Evolutionary conservation across 2,113 vertebrate genomes (phyloP), one percentile per base, ranked within the genome.

Genomic region (Phalacrocorax carbo): DNA sequence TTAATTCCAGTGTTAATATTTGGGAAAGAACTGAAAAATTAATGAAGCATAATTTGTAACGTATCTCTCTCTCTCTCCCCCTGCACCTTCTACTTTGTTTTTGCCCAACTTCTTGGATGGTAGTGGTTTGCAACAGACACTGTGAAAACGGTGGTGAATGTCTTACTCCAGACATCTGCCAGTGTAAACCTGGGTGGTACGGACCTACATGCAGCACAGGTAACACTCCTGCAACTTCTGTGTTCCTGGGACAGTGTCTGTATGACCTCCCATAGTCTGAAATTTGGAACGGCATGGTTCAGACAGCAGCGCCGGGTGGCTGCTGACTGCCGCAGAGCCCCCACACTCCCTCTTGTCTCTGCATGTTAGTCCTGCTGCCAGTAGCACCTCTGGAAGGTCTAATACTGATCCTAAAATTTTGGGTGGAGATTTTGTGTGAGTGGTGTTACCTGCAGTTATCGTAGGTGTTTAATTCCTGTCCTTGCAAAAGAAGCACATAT

Each of bases 121-220:
- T 58, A 99, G 99, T 99, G 99, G 98, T 99, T 96, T 99, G 99
- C 97, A 99, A 98, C 96, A 98, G 98, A 44, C 99, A 99, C 94
- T 99, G 99, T 97, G 99, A 99, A 95, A 99, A 99, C 17, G 99
- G 99, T 64, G 99, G 99, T 0, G 66, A 98, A 85, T 99, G 99
- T 79, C 94, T 99, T 55, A 97, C 98, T 78, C 99, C 99, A 49
- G 99, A 99, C 58, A 97, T 97, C 82, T 99, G 99, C 91, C 97
- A 98, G 76, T 99, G 99, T 93, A 98, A 97, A 91, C 91, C 96
- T 7, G 99, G 99, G 88, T 99, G 99, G 99, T 97, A 94, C 0
- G 99, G 99, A 96, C 99, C 99, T 4, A 99, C 98, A 0, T 99
- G 99, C 83, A 97, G 97, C 91, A 98, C 98, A 98, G 99, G 99